Base-by-base conservation (phyloP, 2,888 invertebrate genomes). In the Tenthredo amoena region DNA sequence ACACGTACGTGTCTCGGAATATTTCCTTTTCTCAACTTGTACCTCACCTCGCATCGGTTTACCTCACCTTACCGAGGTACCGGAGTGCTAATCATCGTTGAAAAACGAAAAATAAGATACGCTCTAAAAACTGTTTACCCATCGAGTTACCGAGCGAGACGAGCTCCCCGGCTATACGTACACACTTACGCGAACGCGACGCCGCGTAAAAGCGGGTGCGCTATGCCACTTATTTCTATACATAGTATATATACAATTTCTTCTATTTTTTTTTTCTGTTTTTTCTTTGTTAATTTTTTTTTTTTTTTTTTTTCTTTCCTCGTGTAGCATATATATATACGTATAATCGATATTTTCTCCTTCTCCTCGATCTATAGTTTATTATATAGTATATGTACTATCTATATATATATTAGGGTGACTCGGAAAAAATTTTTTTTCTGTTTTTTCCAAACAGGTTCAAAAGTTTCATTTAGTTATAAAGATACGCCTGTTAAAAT, bases 71-170 rank as follows among this genome's bases (percentile, higher is more conserved):
- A 86, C 87, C 85, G 89, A 86, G 87, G 85, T 87, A 86, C 85
- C 84, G 86, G 88, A 88, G 93, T 92, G 93, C 90, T 93, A 93
- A 93, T 93, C 90, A 92, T 92, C 89, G 91, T 92, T 91, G 90
- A 91, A 90, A 91, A 91, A 91, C 89, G 87, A 91, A 92, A 90
- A 91, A 84, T 84, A 89, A 91, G 87, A 88, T 87, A 85, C 89
- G 89, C 91, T 91, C 91, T 91, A 91, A 91, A 92, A 91, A 92
- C 88, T 93, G 89, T 93, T 93, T 93, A 90, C 89, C 87, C 88
- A 90, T 88, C 86, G 88, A 85, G 89, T 93, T 93, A 92, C 90
- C 86, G 84, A 86, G 86, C 26, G 12, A 77, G 47, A 76, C 21
- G 26, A 40, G 4, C 47, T 12, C 3, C 15, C 1, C 40, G 40